Conservation (phyloP, 2,888 invertebrate species). For the Phortica magna region DNA sequence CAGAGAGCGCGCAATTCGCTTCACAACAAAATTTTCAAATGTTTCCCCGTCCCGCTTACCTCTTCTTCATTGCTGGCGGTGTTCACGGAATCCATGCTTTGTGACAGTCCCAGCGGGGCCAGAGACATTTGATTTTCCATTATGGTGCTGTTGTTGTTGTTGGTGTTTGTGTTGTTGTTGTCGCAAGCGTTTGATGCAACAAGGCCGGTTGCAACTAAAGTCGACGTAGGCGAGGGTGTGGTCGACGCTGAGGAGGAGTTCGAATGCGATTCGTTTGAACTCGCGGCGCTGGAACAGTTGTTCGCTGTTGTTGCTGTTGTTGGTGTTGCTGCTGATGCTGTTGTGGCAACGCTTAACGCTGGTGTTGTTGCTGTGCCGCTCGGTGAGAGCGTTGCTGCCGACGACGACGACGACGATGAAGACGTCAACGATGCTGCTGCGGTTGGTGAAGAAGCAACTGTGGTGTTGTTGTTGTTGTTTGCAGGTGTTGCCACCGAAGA, state of each 20-base stretch:
- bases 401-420: conserved; percentile 39
- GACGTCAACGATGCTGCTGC: conserved; percentile 44
- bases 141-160: conserved; percentile 63
- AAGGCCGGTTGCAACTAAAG: conserved; percentile 43
- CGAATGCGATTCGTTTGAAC: conserved; percentile 68
- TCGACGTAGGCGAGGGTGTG: conserved; percentile 70
- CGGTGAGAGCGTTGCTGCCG: conserved; percentile 44
- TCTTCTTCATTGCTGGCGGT: conserved; percentile 97
- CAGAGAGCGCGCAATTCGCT: neutral
- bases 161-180: conserved; percentile 53
- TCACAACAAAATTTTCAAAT: neutral
- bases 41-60: conserved; percentile 81
- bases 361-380: conserved; percentile 41
- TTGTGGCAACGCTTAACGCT: conserved; percentile 48
- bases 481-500: conserved; percentile 50
- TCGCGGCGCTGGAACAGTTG: conserved; percentile 52
- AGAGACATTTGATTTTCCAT: conserved; percentile 80
- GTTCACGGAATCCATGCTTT: conserved; percentile 99
- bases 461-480: conserved; percentile 47
- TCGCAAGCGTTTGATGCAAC: conserved; percentile 55
- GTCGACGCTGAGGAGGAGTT: conserved; percentile 66
- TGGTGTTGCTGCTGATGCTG: conserved; percentile 51
- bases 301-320: conserved; percentile 50
- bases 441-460: conserved; percentile 51
- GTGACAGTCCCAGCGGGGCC: conserved; percentile 89